These are phyloP conservation scores for Cheilinus undulatus DNA, from an alignment of 2,113 vertebrate genomes.

Conservation along the genomic window DNA sequence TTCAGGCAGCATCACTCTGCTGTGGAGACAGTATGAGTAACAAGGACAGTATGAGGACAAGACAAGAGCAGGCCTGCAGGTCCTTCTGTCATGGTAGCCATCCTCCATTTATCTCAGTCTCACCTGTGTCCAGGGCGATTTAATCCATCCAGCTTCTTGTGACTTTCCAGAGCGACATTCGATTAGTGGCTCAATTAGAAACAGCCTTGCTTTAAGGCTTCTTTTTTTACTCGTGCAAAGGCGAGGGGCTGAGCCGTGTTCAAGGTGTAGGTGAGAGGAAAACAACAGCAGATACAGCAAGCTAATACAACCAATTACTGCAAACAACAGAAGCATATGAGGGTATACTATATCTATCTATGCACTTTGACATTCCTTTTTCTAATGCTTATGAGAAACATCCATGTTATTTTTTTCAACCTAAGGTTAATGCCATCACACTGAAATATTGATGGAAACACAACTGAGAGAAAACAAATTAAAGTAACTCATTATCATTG, in stretches of 20 bases:
- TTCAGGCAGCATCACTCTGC: conserved; percentile 41
- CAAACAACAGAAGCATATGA: no score
- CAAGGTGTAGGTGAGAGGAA: no score
- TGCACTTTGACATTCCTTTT: no score
- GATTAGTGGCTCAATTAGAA: conserved; percentile 90
- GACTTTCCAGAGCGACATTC: conserved; percentile 85
- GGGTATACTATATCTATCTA: no score
- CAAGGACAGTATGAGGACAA: conserved; percentile 37
- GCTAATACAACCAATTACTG: no score
- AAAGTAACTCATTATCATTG: no score
- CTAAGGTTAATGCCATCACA: no score
- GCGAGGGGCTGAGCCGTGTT: conserved; percentile 31
- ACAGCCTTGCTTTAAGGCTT: conserved; percentile 82
- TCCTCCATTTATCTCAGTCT: conserved; percentile 68
- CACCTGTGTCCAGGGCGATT: conserved; percentile 76
- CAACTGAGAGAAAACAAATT: no score
- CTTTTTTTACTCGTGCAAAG: conserved; percentile 45
- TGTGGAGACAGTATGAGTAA: conserved; percentile 36
- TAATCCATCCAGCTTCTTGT: conserved; percentile 82
- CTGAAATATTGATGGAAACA: no score
- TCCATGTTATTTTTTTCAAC: no score
- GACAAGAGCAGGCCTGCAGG: conserved; percentile 56
- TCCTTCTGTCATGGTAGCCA: conserved; percentile 57
- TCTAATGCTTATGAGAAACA: no score
- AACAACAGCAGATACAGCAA: no score